These are phyloP conservation scores for Etheostoma nigrum DNA, from an alignment of 2,797 vertebrate species.

Conservation along the genomic window DNA sequence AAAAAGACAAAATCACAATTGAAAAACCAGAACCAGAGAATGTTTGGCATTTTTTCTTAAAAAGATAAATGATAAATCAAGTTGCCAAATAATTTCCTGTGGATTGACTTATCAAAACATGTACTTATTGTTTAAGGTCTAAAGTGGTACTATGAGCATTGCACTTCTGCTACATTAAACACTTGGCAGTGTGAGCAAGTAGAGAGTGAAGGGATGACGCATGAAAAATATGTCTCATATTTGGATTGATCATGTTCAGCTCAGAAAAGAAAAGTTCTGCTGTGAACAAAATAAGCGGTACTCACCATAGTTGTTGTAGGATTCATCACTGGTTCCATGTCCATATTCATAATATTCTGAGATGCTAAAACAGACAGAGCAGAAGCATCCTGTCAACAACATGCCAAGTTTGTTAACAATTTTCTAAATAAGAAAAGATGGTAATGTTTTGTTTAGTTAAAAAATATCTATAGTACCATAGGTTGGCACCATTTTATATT, in stretches of 20 bases:
- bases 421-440: background rate
- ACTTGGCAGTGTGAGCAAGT: background rate
- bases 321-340: conserved; percentile 92
- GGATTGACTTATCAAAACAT: conserved; percentile 20
- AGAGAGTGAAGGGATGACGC: background rate
- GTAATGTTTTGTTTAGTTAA: background rate
- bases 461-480: background rate
- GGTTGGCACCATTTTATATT: background rate
- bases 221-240: conserved; percentile 12
- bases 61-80: conserved; percentile 7
- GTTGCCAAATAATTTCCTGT: conserved; percentile 8
- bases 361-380: conserved; percentile 84
- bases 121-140: background rate
- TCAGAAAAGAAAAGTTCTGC: conserved; percentile 6
- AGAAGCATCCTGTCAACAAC: conserved; percentile 16
- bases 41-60: background rate
- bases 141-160: background rate
- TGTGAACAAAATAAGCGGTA: conserved; percentile 21
- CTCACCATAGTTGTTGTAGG: conserved; percentile 97
- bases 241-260: conserved; percentile 4
- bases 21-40: too few relatives aligned
- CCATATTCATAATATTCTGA: conserved; percentile 97
- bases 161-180: conserved; percentile 10
- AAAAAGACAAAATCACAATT: background rate
- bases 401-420: background rate